Conservation (phyloP, 1,140 invertebrate genomes). For the Palaemon carinicauda region DNA sequence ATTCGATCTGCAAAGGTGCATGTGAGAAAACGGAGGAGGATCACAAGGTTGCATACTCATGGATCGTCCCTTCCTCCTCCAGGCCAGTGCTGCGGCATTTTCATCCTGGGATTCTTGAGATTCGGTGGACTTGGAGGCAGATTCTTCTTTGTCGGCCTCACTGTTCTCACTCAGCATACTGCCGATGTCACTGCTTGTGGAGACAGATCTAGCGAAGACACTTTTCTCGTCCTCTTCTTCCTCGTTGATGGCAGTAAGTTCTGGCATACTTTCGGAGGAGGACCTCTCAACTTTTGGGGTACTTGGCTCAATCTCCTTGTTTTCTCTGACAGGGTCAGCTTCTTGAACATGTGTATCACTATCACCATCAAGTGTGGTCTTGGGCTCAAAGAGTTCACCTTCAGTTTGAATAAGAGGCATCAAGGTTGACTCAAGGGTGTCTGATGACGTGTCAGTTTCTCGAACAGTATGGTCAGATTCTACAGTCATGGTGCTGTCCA, state of each 20-base stretch:
- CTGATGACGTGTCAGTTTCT: slow-evolving; percentile 41
- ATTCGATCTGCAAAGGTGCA: slow-evolving; percentile 49
- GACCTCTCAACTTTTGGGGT: not conserved
- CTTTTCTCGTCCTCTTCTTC: slow-evolving; percentile 50
- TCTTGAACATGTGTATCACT: not conserved
- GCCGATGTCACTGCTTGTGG: slow-evolving; percentile 59
- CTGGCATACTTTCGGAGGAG: slow-evolving; percentile 10
- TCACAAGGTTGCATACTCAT: slow-evolving; percentile 58
- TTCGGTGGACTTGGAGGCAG: not conserved
- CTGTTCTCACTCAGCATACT: slow-evolving; percentile 56
- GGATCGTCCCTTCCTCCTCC: slow-evolving; percentile 55
- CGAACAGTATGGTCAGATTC: slow-evolving; percentile 55
- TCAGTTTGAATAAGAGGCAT: not conserved
- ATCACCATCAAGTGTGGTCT: not conserved
- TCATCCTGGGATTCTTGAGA: not conserved
- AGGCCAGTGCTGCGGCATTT: slow-evolving; percentile 1
- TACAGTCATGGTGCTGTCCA: slow-evolving; percentile 51
- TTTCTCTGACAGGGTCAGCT: not conserved
- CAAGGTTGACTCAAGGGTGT: slow-evolving; percentile 38
- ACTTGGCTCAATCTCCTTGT: not conserved
- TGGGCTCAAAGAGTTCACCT: slow-evolving; percentile 14
- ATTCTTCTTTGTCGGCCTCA: slow-evolving; percentile 47
- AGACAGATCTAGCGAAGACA: slow-evolving; percentile 45
- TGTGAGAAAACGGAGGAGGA: slow-evolving; percentile 39
- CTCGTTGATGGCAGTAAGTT: slow-evolving; percentile 33